Evolutionary conservation across 30 jellyfish, hydroid and myxozoan genomes (phyloP), one percentile per base, ranked within the genome.

Genomic region (Rhopilema esculentum): DNA sequence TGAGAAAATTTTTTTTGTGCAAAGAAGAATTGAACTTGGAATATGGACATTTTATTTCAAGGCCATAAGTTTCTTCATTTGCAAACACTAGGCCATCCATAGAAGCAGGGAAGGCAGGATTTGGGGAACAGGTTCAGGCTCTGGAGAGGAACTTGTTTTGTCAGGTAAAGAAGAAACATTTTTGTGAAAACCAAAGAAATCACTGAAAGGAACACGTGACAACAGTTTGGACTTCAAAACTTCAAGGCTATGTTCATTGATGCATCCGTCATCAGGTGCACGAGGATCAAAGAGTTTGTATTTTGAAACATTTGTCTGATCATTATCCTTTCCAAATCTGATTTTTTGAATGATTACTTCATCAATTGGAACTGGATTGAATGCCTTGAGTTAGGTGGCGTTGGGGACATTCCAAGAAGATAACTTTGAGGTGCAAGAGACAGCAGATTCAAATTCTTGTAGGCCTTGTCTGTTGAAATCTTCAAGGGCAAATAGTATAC

Each of bases 381-480:
- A 29, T 7, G 84, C 0, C 22, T 61, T 49, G 26, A 51, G 53
- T 23, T 30, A 51, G 51, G 28, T 75, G 49, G 66, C 64, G 51
- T 30, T 25, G n/a, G 85, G 85, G 9, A 83, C 92, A 83, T 83
- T 83, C 77, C 92, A 67, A 30, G 92, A 67, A 28, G 80, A 83
- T 25, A 83, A 17, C 57, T 40, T n/a, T 15, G 85, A 85, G 20
- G 91, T 74, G 66, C 90, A 86, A 24, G 95, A 64, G 20, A 75
- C 77, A 64, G 91, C 51, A n/a, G 89, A 70, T 40, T 49, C 65
- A 40, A 73, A 51, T 28, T 69, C 68, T 72, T 72, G 72, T 20
- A 84, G 71, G 70, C 93, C 89, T 27, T 51, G 57, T 40, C 65
- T 15, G 82, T 84, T 83, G 50, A 53, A 83, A 48, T 83, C 87